These are phyloP conservation scores for Hephaestus fuliginosus DNA, from an alignment of 2,797 vertebrate species.

Conservation along the genomic window DNA sequence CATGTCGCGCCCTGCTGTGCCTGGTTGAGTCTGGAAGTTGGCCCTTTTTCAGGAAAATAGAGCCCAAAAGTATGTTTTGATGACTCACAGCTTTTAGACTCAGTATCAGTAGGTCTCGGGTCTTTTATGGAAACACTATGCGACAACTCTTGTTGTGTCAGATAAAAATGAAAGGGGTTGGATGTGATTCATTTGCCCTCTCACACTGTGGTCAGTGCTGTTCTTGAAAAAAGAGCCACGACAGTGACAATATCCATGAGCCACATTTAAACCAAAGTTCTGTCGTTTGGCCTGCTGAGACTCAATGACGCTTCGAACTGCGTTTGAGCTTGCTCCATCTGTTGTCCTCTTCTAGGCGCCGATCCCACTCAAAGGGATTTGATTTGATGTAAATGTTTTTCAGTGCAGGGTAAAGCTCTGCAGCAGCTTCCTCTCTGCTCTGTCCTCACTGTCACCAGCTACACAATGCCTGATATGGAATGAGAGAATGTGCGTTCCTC, in stretches of 20 bases:
- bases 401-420: conserved; percentile 6
- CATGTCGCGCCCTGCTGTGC: background rate
- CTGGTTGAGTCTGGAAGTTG: background rate
- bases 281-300: conserved; percentile 26
- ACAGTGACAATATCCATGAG: conserved; percentile 8
- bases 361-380: conserved; percentile 31
- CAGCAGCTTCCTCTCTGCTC: conserved; percentile 40
- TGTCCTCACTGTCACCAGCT: conserved; percentile 29
- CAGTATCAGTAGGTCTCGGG: background rate
- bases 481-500: conserved; percentile 14
- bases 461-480: conserved; percentile 55
- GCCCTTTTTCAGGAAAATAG: background rate
- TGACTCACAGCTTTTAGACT: background rate
- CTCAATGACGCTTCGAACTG: background rate
- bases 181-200: conserved; percentile 9
- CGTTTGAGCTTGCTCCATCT: conserved; percentile 4
- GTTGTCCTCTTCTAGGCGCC: conserved; percentile 14
- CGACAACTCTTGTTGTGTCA: background rate
- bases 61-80: background rate
- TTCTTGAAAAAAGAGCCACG: conserved; percentile 10
- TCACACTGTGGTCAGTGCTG: background rate
- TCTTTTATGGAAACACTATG: background rate
- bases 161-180: conserved; percentile 1
- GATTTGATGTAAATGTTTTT: conserved; percentile 54
- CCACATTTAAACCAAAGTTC: conserved; percentile 24